Percentiles rank a stretch among this genome's conserved stretches.
Conservation (phyloP, 2,888 invertebrate species). For the Cancer borealis region DNA sequence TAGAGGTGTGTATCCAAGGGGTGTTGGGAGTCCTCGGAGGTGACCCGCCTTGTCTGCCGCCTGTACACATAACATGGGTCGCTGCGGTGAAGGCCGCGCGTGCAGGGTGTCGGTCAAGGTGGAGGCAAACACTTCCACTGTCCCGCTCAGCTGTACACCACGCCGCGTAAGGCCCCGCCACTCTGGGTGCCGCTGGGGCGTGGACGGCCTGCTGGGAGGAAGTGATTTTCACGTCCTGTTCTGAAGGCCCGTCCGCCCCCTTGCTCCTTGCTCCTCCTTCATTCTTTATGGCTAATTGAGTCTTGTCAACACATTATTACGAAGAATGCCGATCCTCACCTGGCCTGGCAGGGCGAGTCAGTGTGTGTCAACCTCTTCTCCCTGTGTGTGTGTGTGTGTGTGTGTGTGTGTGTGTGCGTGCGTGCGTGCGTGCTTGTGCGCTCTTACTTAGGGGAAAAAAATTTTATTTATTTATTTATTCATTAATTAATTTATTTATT, state of each 20-base stretch:
- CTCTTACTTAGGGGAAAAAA: no score
- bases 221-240: conserved; percentile 7
- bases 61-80: background rate
- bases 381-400: background rate
- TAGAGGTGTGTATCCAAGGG: background rate
- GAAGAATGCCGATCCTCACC: conserved; percentile 45
- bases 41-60: background rate
- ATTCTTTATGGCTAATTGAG: conserved; percentile 53
- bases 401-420: background rate
- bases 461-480: background rate
- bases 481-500: background rate
- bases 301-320: conserved; percentile 56
- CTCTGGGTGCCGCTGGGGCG: background rate
- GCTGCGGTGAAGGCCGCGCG: conserved; percentile 27
- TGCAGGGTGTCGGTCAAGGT: conserved; percentile 29
- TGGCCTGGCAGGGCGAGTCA: conserved; percentile 21
- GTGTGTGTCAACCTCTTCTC: background rate
- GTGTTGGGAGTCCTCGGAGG: background rate
- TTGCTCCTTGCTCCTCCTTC: background rate
- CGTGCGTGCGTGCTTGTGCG: background rate
- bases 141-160: background rate
- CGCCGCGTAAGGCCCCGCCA: background rate
- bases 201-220: background rate
- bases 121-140: background rate
- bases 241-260: background rate